phyloP scores from a whole-genome alignment of 2,888 invertebrate species.

The Oasisia sp. region DNA sequence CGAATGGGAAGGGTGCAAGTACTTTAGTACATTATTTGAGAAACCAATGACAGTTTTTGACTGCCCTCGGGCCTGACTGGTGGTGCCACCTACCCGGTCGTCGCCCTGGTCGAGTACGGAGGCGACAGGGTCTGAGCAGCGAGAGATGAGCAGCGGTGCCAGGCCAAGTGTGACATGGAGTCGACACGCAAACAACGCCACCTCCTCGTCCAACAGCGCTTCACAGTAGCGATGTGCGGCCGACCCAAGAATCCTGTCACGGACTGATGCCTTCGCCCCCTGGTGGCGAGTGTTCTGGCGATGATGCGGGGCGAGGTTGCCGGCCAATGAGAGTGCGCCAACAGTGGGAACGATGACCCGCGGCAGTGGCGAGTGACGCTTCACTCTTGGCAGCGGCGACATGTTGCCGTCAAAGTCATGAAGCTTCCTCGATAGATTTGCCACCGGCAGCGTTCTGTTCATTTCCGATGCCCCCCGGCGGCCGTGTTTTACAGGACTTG shows the following conservation, averaged over 20 bases:
- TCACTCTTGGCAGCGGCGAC: not conserved
- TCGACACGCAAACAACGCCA: slow-evolving; percentile 43
- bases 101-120: slow-evolving; percentile 43
- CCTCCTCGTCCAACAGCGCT: slow-evolving; percentile 46
- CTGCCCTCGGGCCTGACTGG: not conserved
- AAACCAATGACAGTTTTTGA: no score
- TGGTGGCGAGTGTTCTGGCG: not conserved
- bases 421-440: not conserved
- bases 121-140: slow-evolving; percentile 43
- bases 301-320: not conserved
- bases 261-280: not conserved
- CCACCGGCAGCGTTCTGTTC: not conserved
- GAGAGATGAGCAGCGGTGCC: slow-evolving; percentile 20
- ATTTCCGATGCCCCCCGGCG: not conserved
- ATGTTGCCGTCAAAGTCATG: not conserved
- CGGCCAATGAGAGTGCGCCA: not conserved
- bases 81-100: slow-evolving; percentile 42
- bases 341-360: not conserved
- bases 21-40: no score
- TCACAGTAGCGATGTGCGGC: slow-evolving; percentile 39
- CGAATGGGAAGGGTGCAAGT: no score
- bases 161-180: slow-evolving; percentile 31
- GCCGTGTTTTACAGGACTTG: not conserved
- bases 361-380: not conserved
- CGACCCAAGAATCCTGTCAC: not conserved